Evolutionary conservation across 2,113 vertebrate genomes (phyloP), one percentile per base, ranked within the genome.

Genomic region (Siniperca chuatsi): DNA sequence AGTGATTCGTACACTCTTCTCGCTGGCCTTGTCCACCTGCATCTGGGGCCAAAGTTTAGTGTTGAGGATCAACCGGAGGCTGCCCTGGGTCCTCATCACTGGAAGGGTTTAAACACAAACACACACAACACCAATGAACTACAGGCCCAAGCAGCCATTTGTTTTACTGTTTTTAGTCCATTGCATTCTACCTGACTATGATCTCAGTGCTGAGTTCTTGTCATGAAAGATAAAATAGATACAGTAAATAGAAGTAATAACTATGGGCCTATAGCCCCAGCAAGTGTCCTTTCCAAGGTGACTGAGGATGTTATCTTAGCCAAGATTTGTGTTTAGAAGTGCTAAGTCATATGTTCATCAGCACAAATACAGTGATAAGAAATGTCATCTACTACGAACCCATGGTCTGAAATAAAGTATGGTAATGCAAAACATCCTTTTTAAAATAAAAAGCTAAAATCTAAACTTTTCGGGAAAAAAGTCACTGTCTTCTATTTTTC

Each of bases 81-180:
- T 99, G 78, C 98, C 98, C 89, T 99, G 98, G 85, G 98, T 99
- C 90, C 98, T 96, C 98, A 99, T 99, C 91, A 99, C 98, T 98
- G 92, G 82, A 84, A 89, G n/a, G 12, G 18, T 69, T 9, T 2
- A 37, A 68, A 44, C 60, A 87, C 11, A 81, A 55, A 85, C 8
- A 70, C 29, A 25, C 25, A 25, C 25, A 25, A 67, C 50, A 52
- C 16, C 8, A 79, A 0, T 82, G 13, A 82, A 46, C 7, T 16
- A 69, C 64, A 69, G 3, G 20, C 9, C 13, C 4, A 70, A 55
- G 18, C 67, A 75, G 29, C 6, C 6, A 18, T 5, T 0, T 18
- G 1, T 33, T 25, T 35, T n/a, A 9, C 3, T 12, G 10, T 46
- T 25, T 20, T 21, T 21, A 15, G n/a, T 35, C 46, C 15, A 11